Evolutionary conservation across 2,888 invertebrate genomes (phyloP).

Genomic region (Lomographa bimaculata): DNA sequence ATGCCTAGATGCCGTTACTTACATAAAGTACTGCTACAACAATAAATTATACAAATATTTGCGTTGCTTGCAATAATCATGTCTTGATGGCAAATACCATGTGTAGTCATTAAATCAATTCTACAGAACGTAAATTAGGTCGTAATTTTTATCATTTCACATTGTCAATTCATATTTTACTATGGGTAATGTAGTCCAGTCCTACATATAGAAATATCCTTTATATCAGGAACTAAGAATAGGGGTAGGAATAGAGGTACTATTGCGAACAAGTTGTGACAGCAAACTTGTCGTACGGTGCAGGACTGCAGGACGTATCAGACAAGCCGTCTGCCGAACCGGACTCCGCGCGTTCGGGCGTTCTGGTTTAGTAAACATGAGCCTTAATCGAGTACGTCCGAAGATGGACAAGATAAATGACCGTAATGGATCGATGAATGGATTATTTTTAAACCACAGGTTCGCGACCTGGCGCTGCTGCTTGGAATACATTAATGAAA

Average conservation of each 20-base stretch:
- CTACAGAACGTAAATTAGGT: constrained; percentile 2
- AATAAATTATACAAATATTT: constrained; percentile 34
- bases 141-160: neutral
- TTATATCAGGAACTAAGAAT: too few species aligned
- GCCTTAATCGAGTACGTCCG: constrained; percentile 20
- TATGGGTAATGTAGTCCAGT: too few species aligned
- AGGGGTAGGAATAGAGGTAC: too few species aligned
- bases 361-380: constrained; percentile 22
- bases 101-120: constrained; percentile 24
- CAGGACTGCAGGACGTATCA: constrained; percentile 11
- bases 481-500: constrained; percentile 35
- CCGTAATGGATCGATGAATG: constrained; percentile 31
- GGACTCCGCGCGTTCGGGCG: constrained; percentile 20
- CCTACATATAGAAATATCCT: too few species aligned
- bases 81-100: constrained; percentile 23
- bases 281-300: too few species aligned
- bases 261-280: too few species aligned
- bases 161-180: constrained; percentile 5
- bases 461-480: constrained; percentile 22
- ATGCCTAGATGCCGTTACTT: constrained; percentile 37
- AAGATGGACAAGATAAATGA: constrained; percentile 32
- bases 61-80: constrained; percentile 21
- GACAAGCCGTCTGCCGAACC: constrained; percentile 24
- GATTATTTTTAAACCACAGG: constrained; percentile 32
- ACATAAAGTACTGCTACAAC: constrained; percentile 27